Conservation (phyloP, 1,140 invertebrate genomes). For the Portunus trituberculatus region DNA sequence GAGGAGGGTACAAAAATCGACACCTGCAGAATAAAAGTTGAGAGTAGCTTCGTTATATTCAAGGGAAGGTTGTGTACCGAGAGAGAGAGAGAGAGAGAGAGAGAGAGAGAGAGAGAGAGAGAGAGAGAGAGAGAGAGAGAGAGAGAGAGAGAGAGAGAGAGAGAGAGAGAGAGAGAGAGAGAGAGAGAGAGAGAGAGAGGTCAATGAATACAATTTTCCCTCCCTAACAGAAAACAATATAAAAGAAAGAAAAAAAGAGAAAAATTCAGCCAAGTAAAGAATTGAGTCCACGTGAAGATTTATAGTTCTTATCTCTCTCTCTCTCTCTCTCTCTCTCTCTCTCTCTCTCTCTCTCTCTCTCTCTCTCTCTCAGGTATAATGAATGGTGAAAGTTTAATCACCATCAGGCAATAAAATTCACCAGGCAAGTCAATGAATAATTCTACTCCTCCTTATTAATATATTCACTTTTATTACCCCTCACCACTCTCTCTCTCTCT, state of each 20-base stretch:
- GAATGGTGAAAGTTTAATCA: not conserved
- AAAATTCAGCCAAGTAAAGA: not conserved
- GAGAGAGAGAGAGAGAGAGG: too few relatives aligned
- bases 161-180: not conserved
- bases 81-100: not conserved
- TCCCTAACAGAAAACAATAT: not conserved
- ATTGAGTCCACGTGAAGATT: not conserved
- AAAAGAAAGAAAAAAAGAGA: not conserved
- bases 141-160: not conserved
- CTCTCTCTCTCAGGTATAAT: constrained; percentile 7
- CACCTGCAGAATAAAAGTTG: not conserved
- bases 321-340: too few relatives aligned
- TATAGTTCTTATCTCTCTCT: too few relatives aligned
- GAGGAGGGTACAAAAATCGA: not conserved
- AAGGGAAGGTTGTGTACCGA: too few relatives aligned
- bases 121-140: not conserved
- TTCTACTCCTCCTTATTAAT: not conserved
- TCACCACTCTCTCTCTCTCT: too few relatives aligned
- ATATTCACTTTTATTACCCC: too few relatives aligned
- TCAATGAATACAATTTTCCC: too few relatives aligned
- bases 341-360: constrained; percentile 1
- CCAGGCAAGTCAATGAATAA: not conserved
- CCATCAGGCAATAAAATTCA: not conserved
- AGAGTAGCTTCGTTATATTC: not conserved
- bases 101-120: not conserved